A percentile compares a stretch with the other conserved stretches of the same genome.
These are phyloP conservation scores for Siderastrea radians DNA, from an alignment of 92 coral and sea anemone genomes.

Conservation along the genomic window DNA sequence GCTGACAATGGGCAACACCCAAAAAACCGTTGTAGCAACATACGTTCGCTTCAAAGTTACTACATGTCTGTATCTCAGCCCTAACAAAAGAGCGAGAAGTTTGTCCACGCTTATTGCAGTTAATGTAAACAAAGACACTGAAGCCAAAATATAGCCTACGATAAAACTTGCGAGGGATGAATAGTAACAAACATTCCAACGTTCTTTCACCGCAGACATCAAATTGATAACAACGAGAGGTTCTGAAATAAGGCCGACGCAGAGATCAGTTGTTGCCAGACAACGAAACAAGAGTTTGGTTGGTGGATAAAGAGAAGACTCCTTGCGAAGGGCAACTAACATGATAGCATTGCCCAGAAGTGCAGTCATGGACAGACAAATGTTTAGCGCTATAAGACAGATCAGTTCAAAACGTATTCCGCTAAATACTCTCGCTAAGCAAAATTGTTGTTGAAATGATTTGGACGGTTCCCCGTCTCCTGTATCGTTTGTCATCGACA, in stretches of 20 bases:
- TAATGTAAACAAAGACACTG: conserved; percentile 7
- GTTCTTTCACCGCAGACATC: too few species aligned
- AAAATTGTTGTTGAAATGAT: background rate
- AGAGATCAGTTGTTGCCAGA: background rate
- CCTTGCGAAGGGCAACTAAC: background rate
- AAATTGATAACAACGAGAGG: too few species aligned
- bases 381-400: background rate
- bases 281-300: background rate
- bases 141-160: background rate
- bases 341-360: background rate
- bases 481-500: background rate
- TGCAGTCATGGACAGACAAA: background rate
- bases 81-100: conserved; percentile 13
- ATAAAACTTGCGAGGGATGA: background rate
- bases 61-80: background rate
- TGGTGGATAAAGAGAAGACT: background rate
- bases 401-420: background rate
- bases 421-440: background rate
- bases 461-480: background rate
- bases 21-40: background rate
- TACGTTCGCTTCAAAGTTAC: background rate
- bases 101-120: conserved; percentile 12
- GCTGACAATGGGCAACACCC: background rate
- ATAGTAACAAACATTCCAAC: background rate
- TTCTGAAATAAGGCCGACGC: too few species aligned